phyloP scores from a whole-genome alignment of 1,140 invertebrate genomes.

The Drosophila hydei region DNA sequence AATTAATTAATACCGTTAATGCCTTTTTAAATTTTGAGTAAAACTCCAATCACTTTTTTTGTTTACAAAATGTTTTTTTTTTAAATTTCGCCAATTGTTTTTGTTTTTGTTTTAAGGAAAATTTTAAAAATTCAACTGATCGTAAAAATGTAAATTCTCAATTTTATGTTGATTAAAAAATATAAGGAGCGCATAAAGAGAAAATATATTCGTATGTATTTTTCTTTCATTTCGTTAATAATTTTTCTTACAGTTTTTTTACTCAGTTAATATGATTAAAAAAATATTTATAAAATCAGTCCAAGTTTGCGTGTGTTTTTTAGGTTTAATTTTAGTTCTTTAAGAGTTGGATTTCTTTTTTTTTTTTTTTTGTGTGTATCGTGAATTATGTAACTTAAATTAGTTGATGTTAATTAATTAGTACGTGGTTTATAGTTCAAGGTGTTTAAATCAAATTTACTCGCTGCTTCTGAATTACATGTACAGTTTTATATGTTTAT shows the following conservation, averaged over 20 bases:
- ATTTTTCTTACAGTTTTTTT: conserved; percentile 50
- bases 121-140: conserved; percentile 3
- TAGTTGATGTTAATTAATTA: conserved; percentile 56
- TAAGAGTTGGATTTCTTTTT: conserved; percentile 26
- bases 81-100: conserved; percentile 35
- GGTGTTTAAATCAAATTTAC: conserved; percentile 56
- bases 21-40: conserved; percentile 67
- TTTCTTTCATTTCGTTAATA: conserved; percentile 22
- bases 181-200: conserved; percentile 60
- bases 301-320: conserved; percentile 76
- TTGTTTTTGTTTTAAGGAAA: not conserved
- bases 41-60: conserved; percentile 78
- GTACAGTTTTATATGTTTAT: conserved; percentile 59
- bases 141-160: conserved; percentile 37
- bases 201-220: conserved; percentile 47
- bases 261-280: conserved; percentile 71
- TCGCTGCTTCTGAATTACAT: conserved; percentile 51
- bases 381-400: conserved; percentile 61
- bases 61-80: conserved; percentile 35
- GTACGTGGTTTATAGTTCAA: conserved; percentile 32
- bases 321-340: conserved; percentile 28
- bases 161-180: conserved; percentile 30
- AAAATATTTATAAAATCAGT: conserved; percentile 83
- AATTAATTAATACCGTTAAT: conserved; percentile 65
- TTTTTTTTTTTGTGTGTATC: conserved; percentile 5